Conservation (phyloP, 92 coral and sea anemone species). For the Actinostola sp. region DNA sequence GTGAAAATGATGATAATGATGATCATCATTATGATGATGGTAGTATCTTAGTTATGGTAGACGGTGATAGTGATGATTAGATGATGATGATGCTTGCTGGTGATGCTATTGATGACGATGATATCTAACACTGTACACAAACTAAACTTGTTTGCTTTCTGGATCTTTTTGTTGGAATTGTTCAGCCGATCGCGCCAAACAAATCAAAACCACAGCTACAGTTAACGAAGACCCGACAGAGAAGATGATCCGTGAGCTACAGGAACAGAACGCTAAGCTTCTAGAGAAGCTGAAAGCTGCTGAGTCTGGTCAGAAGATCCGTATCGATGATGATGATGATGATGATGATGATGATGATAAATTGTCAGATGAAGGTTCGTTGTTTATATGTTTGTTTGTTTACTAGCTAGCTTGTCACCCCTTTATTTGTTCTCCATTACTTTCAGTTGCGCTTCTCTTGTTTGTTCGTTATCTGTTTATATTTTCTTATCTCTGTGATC, state of each 20-base stretch:
- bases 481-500: no score
- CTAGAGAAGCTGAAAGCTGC: slow-evolving; percentile 87
- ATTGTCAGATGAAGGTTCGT: slow-evolving; percentile 77
- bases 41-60: no score
- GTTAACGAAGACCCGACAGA: slow-evolving; percentile 98
- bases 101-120: not conserved
- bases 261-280: slow-evolving; percentile 87
- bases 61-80: no score
- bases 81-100: no score
- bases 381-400: not conserved
- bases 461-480: no score
- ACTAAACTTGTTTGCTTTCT: not conserved
- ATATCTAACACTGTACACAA: no score
- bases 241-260: slow-evolving; percentile 87
- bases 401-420: no score
- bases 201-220: slow-evolving; percentile 87
- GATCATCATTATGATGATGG: no score
- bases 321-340: slow-evolving; percentile 72
- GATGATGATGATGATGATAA: slow-evolving; percentile 85
- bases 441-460: no score
- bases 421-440: no score
- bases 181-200: slow-evolving; percentile 97
- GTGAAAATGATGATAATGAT: no score
- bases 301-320: slow-evolving; percentile 74
- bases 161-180: no score